phyloP scores from a whole-genome alignment of 2,113 vertebrate species.

The Scomber scombrus region DNA sequence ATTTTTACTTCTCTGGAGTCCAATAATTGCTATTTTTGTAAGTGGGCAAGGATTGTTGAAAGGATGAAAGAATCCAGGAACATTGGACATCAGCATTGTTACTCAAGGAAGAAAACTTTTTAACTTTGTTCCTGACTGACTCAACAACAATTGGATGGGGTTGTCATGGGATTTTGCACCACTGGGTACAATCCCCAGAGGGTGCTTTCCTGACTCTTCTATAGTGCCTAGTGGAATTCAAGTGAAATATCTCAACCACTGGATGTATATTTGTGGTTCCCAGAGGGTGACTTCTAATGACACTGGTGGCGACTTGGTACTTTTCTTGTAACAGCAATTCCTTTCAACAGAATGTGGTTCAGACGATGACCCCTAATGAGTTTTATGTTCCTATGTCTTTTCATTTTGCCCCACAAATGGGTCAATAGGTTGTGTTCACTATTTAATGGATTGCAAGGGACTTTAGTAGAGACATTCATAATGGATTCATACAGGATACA shows the following conservation, averaged over 20 bases:
- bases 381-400: too few species aligned
- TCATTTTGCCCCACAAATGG: too few species aligned
- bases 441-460: not conserved
- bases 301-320: not conserved
- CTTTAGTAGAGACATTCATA: not conserved
- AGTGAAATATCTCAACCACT: not conserved
- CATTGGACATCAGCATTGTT: not conserved
- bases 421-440: too few species aligned
- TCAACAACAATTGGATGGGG: not conserved
- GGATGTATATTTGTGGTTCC: not conserved
- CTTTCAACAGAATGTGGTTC: too few species aligned
- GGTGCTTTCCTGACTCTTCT: too few species aligned
- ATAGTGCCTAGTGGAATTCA: not conserved
- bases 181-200: too few species aligned
- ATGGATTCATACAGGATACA: too few species aligned
- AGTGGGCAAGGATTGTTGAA: conserved; percentile 14
- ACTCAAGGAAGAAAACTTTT: not conserved
- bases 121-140: not conserved
- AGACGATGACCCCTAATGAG: too few species aligned
- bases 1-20: conserved; percentile 42
- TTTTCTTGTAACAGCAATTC: too few species aligned
- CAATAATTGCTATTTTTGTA: conserved; percentile 36
- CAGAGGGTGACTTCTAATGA: not conserved
- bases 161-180: not conserved
- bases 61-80: conserved; percentile 1